A percentile compares a stretch with the other conserved stretches of the same genome.
Evolutionary conservation across 2,113 vertebrate species (phyloP).

Genomic region (Nothoprocta pentlandii): DNA sequence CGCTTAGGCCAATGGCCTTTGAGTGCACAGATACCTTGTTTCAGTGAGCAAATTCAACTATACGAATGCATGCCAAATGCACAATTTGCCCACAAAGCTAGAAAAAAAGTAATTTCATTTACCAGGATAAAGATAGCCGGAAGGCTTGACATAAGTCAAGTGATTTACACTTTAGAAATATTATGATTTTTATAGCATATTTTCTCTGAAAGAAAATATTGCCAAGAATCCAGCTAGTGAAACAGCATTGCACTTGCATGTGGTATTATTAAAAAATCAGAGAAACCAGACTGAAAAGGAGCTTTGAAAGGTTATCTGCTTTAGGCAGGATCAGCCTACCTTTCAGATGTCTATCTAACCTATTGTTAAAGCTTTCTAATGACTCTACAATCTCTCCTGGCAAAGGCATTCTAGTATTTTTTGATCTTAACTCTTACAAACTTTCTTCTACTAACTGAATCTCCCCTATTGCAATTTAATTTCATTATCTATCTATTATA

Average conservation of each 20-base stretch:
- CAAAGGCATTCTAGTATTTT: neutral
- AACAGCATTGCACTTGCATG: neutral
- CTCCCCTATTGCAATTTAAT: neutral
- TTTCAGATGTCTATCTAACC: neutral
- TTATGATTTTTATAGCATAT: neutral
- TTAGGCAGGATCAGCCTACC: neutral
- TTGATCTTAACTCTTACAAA: neutral
- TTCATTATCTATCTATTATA: neutral
- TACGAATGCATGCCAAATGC: neutral
- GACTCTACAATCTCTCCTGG: fast-evolving
- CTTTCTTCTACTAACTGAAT: neutral
- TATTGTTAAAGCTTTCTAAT: neutral
- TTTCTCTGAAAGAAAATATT: neutral
- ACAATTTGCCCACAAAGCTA: neutral
- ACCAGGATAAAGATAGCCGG: neutral
- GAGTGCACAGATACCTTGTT: neutral
- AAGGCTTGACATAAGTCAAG: neutral
- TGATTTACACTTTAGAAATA: neutral
- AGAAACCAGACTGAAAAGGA: neutral
- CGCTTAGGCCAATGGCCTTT: neutral
- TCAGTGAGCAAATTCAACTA: neutral
- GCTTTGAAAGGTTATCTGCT: neutral
- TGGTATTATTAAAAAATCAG: neutral
- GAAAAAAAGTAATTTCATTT: neutral
- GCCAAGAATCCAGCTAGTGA: neutral